Conservation (phyloP, 2,797 vertebrate species). For the Rousettus madagascariensis region DNA sequence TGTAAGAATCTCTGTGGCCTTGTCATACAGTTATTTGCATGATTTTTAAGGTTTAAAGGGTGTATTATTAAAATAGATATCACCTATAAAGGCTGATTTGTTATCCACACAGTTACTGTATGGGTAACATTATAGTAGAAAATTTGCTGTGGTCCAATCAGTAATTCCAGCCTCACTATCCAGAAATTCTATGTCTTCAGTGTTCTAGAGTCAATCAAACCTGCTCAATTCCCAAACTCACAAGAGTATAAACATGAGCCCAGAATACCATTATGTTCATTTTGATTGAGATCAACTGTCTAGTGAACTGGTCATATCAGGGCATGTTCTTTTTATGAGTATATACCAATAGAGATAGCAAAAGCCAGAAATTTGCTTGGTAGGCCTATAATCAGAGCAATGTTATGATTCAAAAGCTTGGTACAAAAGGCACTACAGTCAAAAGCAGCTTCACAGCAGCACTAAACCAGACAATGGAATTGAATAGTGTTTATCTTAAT, state of each 20-base stretch:
- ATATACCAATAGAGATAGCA: neutral
- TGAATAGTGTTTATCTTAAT: conserved; percentile 8
- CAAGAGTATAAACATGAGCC: neutral
- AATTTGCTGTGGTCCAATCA: neutral
- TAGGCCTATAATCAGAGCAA: neutral
- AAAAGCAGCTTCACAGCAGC: conserved; percentile 35
- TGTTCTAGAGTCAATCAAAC: neutral
- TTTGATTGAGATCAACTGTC: neutral
- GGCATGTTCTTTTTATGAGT: neutral
- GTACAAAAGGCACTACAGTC: neutral
- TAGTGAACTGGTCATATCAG: neutral
- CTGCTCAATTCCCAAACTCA: neutral
- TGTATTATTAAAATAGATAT: neutral
- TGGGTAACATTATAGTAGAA: neutral
- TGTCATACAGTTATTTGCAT: neutral
- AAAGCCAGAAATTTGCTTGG: conserved; percentile 16
- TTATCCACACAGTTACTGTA: neutral
- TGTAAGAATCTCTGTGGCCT: neutral
- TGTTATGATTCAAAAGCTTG: conserved; percentile 4
- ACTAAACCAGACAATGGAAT: neutral
- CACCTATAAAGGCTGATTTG: neutral
- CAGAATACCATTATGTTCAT: neutral
- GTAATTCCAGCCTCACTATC: neutral
- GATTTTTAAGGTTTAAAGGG: neutral
- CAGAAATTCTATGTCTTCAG: neutral